Base-by-base conservation (phyloP, 2,888 invertebrate genomes). In the Eristalis arbustorum region DNA sequence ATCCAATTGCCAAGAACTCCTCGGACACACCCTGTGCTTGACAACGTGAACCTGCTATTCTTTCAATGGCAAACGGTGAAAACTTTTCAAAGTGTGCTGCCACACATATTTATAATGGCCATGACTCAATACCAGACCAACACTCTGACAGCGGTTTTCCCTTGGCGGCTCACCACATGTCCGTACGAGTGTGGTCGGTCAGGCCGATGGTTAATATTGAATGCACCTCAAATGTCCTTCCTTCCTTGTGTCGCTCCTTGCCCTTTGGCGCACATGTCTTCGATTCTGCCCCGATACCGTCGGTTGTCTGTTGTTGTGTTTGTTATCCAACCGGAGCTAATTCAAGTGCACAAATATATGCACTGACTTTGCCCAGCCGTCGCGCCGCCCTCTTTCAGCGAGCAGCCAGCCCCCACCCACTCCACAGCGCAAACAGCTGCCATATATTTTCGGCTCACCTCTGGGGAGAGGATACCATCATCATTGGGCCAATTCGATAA, bases 401-500 rank as follows among this genome's bases (percentile, higher is more conserved):
- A n/a, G n/a, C n/a, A n/a, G n/a, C n/a, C 5, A 14, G 6, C 34
- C 34, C 14, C 34, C 31, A 13, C 34, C 10, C 18, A 6, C 6
- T 13, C 13, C 13, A 13, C 25, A 59, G 14, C 4, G 1, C 11
- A 0, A 13, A 10, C 11, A 1, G 25, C 28, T 42, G 3, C 2
- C 64, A 31, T 76, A 37, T 40, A 42, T 62, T 68, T 75, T 68
- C 22, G n/a, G 18, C 28, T 49, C 42, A 59, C 42, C 73, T 69
- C 56, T 13, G n/a, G 72, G 62, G n/a, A 23, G 57, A 64, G 37
- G 8, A 34, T 66, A 64, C 73, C 72, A 31, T 67, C 73, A 62
- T 74, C 79, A 61, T 83, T 64, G 68, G 83, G 68, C 69, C 64
- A 79, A 79, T 79, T 79, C 73, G 74, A 68, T 73, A 42, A 78